Base-by-base conservation (phyloP, 2,888 invertebrate genomes). In the Rhagonycha fulva region DNA sequence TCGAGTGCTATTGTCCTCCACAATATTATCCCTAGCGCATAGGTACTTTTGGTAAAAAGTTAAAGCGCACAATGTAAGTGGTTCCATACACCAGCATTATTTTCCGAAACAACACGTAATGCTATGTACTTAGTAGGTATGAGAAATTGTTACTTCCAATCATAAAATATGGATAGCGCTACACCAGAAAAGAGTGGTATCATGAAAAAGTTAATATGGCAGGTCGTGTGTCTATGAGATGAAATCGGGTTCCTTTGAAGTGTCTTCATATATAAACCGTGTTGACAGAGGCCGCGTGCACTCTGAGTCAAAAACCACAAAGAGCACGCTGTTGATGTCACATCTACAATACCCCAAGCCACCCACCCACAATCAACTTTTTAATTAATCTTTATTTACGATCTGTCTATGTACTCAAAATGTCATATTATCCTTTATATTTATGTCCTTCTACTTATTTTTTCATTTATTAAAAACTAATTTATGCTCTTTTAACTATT, bases 251-350 rank as follows among this genome's bases (percentile, higher is more conserved):
- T 79, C 82, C 84, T 85, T 85, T 85, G 85, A 85, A 85, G 84
- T 85, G 82, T 83, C 82, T 82, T 66, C 63, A 66, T 80, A 82
- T 83, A 82, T 81, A 80, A 80, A 81, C 78, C 76, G 76, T 85
- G 84, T 85, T 85, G 85, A 85, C 85, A 84, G 81, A 82, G 80
- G 82, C 80, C 85, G 83, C 85, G 85, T 85, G 85, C 77, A 78
- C 80, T 81, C 80, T 82, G 82, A 85, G 83, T 84, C 84, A 84
- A 85, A 84, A 84, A 85, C 85, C 85, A 82, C 85, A 84, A 82
- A 82, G 78, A 76, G 78, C 47, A 47, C 67, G 72, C 62, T 75
- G 74, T 63, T 75, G 78, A 79, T 71, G 71, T 78, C 73, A 79
- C 76, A 76, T 30, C 72, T 70, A 77, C 70, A 72, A 70, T 76